A percentile compares a stretch with the other conserved stretches of the same genome.
These are phyloP conservation scores for Bursaphelenchus mucronatus DNA, from an alignment of 1,140 invertebrate species.

Conservation along the genomic window DNA sequence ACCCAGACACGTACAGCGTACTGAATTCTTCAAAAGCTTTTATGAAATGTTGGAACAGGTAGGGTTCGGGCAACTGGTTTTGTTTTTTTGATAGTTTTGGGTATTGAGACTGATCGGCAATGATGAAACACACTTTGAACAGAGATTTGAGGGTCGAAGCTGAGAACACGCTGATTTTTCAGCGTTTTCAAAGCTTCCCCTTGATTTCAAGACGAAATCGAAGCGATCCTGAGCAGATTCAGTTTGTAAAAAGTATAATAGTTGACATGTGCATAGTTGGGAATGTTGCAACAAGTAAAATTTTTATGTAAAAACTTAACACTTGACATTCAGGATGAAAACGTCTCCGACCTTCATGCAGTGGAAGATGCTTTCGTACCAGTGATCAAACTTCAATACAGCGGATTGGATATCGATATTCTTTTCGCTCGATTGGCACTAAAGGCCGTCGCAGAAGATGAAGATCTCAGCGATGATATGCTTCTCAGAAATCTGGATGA, in stretches of 20 bases:
- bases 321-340: conserved; percentile 43
- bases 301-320: conserved; percentile 24
- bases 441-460: conserved; percentile 78
- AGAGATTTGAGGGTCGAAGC: conserved; percentile 27
- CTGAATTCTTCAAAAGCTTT: conserved; percentile 91
- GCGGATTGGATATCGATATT: conserved; percentile 89
- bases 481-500: conserved; percentile 90
- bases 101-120: conserved; percentile 5
- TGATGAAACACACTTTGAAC: conserved; percentile 29
- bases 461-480: conserved; percentile 83
- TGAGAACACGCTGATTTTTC: conserved; percentile 16
- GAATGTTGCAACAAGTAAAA: too few relatives aligned
- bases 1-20: conserved; percentile 84
- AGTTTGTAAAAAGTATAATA: conserved; percentile 16
- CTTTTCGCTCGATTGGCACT: conserved; percentile 86
- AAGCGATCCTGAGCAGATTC: conserved; percentile 6
- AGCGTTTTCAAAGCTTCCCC: conserved; percentile 31
- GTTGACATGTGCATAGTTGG: conserved; percentile 20
- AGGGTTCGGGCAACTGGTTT: conserved; percentile 51
- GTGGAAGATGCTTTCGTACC: conserved; percentile 99
- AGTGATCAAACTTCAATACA: conserved; percentile 98
- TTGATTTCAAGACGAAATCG: neutral
- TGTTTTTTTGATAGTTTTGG: conserved; percentile 18
- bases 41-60: conserved; percentile 81
- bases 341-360: conserved; percentile 66